Conservation (phyloP, 2,888 invertebrate species). For the Heliconius hortense region DNA sequence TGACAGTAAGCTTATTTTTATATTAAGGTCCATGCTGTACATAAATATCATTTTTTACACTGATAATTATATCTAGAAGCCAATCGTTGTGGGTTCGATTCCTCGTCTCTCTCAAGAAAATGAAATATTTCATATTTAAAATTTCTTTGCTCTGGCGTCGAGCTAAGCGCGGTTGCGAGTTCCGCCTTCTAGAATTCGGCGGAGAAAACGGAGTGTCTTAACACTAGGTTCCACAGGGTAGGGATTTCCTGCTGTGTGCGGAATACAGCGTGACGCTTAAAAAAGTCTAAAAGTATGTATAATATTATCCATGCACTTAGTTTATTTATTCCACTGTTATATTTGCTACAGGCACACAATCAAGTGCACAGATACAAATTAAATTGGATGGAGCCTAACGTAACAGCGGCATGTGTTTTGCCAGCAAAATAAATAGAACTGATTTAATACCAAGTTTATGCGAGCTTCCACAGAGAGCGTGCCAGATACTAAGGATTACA, state of each 20-base stretch:
- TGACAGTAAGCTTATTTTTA: no score
- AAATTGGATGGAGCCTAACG: conserved; percentile 32
- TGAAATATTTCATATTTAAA: no score
- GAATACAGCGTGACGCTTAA: no score
- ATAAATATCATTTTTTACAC: background rate
- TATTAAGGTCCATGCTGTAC: no score
- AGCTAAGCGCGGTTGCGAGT: no score
- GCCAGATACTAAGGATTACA: conserved; percentile 31
- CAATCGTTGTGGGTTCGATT: no score
- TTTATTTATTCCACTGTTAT: conserved; percentile 1
- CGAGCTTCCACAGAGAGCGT: conserved; percentile 9
- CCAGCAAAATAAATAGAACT: conserved; percentile 35
- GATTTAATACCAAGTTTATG: conserved; percentile 29
- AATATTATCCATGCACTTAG: background rate
- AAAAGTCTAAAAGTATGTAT: background rate
- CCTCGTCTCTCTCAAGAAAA: no score
- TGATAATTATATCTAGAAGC: background rate
- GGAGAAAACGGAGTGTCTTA: no score
- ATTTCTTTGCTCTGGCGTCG: no score
- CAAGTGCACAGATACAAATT: conserved; percentile 35
- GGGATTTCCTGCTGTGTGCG: no score
- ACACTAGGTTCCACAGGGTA: no score
- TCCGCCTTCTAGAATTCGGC: no score
- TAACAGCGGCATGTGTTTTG: conserved; percentile 32
- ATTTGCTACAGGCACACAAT: conserved; percentile 15